These are phyloP conservation scores for Todus mexicanus DNA, from an alignment of 2,797 vertebrate species.

Conservation along the genomic window DNA sequence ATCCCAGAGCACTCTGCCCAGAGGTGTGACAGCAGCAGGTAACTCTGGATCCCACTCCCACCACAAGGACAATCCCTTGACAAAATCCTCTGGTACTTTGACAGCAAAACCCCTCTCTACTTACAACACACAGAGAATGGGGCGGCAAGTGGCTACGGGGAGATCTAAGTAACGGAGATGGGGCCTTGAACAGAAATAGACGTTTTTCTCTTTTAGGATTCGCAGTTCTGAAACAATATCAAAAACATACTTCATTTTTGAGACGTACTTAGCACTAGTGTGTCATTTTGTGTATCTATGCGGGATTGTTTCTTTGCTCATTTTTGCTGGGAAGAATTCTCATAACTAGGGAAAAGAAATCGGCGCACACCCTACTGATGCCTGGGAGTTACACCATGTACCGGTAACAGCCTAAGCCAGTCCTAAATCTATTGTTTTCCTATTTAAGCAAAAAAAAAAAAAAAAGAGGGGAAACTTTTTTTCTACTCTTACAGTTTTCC, in stretches of 20 bases:
- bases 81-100: accelerated
- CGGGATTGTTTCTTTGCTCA: neutral
- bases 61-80: neutral
- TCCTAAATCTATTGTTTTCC: neutral
- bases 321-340: neutral
- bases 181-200: neutral
- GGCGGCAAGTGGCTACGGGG: neutral
- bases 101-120: neutral
- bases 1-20: too few species aligned
- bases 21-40: neutral
- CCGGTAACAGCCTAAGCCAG: neutral
- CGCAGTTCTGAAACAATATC: neutral
- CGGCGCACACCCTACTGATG: neutral
- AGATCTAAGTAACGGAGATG: neutral
- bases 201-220: neutral
- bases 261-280: neutral
- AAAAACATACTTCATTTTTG: neutral
- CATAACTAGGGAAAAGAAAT: neutral
- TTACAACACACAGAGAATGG: neutral
- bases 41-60: neutral
- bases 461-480: neutral
- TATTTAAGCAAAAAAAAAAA: neutral
- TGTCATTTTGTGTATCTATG: neutral
- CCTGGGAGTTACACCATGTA: neutral
- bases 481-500: neutral